phyloP scores from a whole-genome alignment of 2,113 vertebrate genomes.

The Epinephelus fuscoguttatus region DNA sequence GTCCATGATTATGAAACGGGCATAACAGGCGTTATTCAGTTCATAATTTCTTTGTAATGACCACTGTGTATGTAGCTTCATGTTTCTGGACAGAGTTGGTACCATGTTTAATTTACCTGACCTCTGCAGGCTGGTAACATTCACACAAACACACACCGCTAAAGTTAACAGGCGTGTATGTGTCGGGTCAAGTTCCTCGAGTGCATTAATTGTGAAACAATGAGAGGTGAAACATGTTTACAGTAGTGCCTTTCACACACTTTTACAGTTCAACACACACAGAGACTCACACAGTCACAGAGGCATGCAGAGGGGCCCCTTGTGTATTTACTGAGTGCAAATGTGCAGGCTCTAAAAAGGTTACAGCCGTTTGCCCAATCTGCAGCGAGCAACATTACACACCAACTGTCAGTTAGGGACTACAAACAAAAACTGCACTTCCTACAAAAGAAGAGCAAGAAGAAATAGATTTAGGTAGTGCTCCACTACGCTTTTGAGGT shows the following conservation, averaged over 20 bases:
- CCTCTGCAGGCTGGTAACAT: not conserved
- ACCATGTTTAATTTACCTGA: not conserved
- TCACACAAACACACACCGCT: constrained; percentile 13
- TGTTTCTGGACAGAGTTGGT: not conserved
- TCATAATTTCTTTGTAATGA: not conserved
- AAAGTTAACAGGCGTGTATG: not conserved
- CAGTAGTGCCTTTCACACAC: not conserved
- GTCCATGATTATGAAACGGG: constrained; percentile 13
- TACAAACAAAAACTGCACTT: too few relatives aligned
- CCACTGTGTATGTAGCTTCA: not conserved
- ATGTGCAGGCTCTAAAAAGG: not conserved
- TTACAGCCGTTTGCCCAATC: constrained; percentile 15
- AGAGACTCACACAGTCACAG: not conserved
- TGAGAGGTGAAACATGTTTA: constrained; percentile 14
- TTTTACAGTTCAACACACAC: constrained; percentile 42
- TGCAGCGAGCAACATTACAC: not conserved
- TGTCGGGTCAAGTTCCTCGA: not conserved
- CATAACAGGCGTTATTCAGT: not conserved
- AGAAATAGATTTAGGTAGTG: too few relatives aligned
- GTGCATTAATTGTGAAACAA: constrained; percentile 35
- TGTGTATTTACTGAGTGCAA: not conserved
- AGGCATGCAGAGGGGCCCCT: constrained; percentile 51
- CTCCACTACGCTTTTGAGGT: too few relatives aligned
- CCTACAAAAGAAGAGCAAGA: too few relatives aligned
- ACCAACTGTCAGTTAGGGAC: not conserved